A percentile compares a stretch with the other conserved stretches of the same genome.
These are phyloP conservation scores for Epizoanthus rinbou DNA, from an alignment of 92 coral and sea anemone species.

Conservation along the genomic window DNA sequence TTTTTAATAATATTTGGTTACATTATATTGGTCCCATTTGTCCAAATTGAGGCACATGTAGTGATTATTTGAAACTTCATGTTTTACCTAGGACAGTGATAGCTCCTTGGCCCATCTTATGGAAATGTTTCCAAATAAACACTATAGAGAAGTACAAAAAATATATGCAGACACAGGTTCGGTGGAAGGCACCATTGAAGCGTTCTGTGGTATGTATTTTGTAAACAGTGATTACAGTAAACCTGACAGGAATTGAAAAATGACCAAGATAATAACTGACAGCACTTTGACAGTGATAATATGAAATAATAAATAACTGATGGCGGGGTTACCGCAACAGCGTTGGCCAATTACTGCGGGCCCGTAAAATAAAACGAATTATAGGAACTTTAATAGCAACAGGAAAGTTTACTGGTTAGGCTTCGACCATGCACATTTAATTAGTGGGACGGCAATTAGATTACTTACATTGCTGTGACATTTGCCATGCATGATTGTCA, in stretches of 20 bases:
- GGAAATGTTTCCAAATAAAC: neutral
- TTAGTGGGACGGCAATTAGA: no score
- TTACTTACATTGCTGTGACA: no score
- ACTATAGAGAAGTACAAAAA: constrained; percentile 1
- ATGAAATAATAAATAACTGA: no score
- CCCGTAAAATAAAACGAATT: no score
- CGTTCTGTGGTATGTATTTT: constrained; percentile 3
- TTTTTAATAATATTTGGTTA: neutral
- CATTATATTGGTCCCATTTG: neutral
- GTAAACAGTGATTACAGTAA: constrained; percentile 4
- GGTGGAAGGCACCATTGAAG: constrained; percentile 10
- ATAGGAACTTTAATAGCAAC: no score
- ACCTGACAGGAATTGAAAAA: neutral
- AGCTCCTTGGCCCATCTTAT: neutral
- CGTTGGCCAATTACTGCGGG: no score
- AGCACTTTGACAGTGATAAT: neutral
- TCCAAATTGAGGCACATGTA: constrained; percentile 5
- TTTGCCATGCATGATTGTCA: no score
- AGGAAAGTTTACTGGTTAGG: no score
- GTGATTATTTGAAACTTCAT: neutral
- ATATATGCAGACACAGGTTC: neutral
- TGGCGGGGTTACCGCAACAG: no score
- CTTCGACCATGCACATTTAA: neutral
- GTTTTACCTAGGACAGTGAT: neutral
- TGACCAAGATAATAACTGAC: neutral